phyloP scores from a whole-genome alignment of 2,888 invertebrate species.

The Hypsopygia costalis region DNA sequence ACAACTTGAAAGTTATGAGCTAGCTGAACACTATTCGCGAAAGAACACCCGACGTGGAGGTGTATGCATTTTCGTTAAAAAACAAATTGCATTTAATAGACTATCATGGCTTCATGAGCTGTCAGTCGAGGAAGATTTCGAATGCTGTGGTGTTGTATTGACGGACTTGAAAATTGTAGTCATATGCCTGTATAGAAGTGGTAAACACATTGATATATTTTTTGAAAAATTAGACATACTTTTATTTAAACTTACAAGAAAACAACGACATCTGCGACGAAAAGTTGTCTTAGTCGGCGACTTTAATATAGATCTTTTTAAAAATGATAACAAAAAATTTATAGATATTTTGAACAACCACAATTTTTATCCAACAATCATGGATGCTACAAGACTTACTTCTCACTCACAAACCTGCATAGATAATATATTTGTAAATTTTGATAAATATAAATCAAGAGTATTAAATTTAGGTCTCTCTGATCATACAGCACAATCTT shows the following conservation, averaged over 20 bases:
- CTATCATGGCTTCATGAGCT: background rate
- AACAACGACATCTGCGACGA: background rate
- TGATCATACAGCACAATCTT: too few species aligned
- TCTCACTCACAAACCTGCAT: too few species aligned
- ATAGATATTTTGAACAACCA: background rate
- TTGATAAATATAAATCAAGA: too few species aligned
- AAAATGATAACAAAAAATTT: background rate
- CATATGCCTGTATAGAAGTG: background rate
- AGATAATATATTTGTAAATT: too few species aligned
- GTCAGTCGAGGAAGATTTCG: background rate
- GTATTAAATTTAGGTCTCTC: too few species aligned
- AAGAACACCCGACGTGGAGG: background rate
- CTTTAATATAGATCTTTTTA: background rate
- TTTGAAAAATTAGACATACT: background rate
- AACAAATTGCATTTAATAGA: background rate
- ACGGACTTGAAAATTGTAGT: background rate
- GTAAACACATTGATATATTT: background rate
- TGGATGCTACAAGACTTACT: too few species aligned
- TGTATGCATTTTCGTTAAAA: background rate
- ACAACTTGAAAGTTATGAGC: background rate
- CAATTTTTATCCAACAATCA: too few species aligned
- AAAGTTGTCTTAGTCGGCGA: background rate
- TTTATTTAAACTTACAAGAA: background rate
- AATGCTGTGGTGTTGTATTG: background rate
- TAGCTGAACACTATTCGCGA: background rate